Percentiles rank a stretch among this genome's conserved stretches.
Conservation (phyloP, 2,888 invertebrate species). For the Tipula helvola region DNA sequence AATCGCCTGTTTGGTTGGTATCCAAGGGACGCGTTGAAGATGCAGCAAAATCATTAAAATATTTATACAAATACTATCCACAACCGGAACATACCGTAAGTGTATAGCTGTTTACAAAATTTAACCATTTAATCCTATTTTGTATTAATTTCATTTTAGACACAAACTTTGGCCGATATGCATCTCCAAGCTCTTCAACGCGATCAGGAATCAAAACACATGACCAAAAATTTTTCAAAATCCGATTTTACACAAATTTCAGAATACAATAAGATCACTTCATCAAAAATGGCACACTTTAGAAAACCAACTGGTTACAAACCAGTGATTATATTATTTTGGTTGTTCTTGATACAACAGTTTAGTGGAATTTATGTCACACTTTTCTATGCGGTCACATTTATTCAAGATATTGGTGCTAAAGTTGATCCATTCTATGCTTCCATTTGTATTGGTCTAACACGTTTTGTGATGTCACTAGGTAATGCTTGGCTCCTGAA, state of each 20-base stretch:
- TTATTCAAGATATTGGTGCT: slow-evolving; percentile 43
- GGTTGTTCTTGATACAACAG: slow-evolving; percentile 45
- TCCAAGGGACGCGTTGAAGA: slow-evolving; percentile 41
- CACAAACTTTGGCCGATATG: slow-evolving; percentile 38
- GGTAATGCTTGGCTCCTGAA: slow-evolving; percentile 43
- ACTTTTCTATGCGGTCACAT: slow-evolving; percentile 46
- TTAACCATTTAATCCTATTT: neutral
- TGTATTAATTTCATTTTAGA: slow-evolving; percentile 13
- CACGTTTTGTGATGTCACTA: slow-evolving; percentile 44
- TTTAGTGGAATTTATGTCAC: slow-evolving; percentile 49
- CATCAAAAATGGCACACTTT: slow-evolving; percentile 33
- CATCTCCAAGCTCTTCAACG: slow-evolving; percentile 39
- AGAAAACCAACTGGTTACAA: slow-evolving; percentile 45
- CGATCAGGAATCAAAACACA: slow-evolving; percentile 39
- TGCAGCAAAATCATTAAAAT: slow-evolving; percentile 40
- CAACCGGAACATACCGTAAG: slow-evolving; percentile 34
- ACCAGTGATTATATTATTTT: slow-evolving; percentile 41
- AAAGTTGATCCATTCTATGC: slow-evolving; percentile 40
- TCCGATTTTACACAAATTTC: slow-evolving; percentile 22
- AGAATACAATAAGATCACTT: slow-evolving; percentile 21
- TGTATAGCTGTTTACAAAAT: neutral
- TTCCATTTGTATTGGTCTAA: slow-evolving; percentile 43
- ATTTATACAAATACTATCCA: slow-evolving; percentile 38
- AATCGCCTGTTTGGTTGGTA: slow-evolving; percentile 47
- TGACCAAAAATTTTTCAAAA: slow-evolving; percentile 25